Evolutionary conservation across 2,113 vertebrate genomes (phyloP).

Genomic region (Hyaena hyaena): DNA sequence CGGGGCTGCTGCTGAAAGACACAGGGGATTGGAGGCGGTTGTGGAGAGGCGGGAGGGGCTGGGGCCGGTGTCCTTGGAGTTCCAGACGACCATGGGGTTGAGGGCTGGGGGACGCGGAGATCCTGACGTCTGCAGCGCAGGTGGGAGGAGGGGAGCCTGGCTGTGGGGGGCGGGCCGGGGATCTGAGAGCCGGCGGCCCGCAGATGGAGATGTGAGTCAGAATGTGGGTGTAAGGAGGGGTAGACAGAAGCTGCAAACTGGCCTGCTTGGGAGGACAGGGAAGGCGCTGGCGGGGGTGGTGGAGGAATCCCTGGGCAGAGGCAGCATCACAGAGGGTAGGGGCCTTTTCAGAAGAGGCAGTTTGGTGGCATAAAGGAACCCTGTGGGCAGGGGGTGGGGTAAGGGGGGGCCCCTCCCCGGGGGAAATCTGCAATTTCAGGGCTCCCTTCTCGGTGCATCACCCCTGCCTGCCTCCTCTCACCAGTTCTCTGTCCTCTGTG

Average conservation of each 20-base stretch:
- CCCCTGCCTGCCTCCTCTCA: too few relatives aligned
- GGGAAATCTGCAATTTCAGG: not conserved
- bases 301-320: not conserved
- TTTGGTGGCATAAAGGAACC: not conserved
- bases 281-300: not conserved
- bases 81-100: not conserved
- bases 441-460: not conserved
- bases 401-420: fast-evolving
- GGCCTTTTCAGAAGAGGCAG: not conserved
- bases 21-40: not conserved
- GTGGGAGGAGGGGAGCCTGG: not conserved
- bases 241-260: not conserved
- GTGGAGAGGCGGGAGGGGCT: not conserved
- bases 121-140: too few relatives aligned
- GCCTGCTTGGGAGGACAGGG: not conserved
- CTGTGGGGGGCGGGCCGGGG: not conserved
- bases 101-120: fast-evolving
- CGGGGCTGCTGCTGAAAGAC: not conserved
- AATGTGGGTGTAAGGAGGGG: not conserved
- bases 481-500: not conserved
- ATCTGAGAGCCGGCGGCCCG: not conserved
- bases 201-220: not conserved
- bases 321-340: fast-evolving
- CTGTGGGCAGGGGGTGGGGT: fast-evolving
- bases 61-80: not conserved